These are phyloP conservation scores for Cisticola juncidis DNA, from an alignment of 2,113 vertebrate genomes.

Conservation along the genomic window DNA sequence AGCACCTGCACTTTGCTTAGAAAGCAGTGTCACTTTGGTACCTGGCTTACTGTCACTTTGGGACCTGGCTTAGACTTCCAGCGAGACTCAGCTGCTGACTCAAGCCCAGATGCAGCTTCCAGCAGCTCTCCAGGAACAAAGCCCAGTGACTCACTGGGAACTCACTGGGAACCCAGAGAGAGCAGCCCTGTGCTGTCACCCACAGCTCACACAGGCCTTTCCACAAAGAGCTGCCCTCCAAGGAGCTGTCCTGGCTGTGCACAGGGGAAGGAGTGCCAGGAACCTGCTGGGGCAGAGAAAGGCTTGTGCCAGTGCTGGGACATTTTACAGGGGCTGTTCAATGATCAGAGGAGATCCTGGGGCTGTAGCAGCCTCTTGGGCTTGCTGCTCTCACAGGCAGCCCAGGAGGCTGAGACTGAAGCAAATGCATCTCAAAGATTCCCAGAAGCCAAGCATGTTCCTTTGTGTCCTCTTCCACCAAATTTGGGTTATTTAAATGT, in stretches of 20 bases:
- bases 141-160: neutral
- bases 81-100: neutral
- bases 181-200: neutral
- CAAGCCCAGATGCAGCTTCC: neutral
- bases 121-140: neutral
- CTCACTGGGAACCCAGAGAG: neutral
- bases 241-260: neutral
- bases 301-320: neutral
- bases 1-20: neutral
- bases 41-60: neutral
- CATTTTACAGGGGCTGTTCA: neutral
- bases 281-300: neutral
- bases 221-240: neutral
- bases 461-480: neutral
- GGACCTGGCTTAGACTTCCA: neutral
- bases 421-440: neutral
- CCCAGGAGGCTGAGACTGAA: neutral
- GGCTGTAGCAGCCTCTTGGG: neutral
- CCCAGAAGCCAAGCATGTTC: neutral
- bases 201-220: neutral
- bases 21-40: neutral
- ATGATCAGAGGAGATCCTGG: neutral
- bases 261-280: neutral
- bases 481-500: neutral
- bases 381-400: neutral